phyloP scores from a whole-genome alignment of 2,113 vertebrate species.

The Meleagris gallopavo region DNA sequence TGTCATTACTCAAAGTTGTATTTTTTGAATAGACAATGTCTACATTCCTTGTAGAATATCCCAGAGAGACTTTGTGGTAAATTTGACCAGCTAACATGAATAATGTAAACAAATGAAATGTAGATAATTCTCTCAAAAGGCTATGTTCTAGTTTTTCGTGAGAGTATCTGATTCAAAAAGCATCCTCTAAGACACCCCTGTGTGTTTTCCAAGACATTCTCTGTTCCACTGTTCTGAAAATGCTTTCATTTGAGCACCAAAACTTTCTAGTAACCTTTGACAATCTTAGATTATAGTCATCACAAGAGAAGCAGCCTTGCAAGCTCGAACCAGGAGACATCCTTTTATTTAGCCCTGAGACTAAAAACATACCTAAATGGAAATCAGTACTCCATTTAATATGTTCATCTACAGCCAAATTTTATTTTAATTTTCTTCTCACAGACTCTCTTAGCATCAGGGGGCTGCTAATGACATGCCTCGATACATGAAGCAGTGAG shows the following conservation, averaged over 20 bases:
- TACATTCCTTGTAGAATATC: not conserved
- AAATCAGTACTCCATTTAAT: constrained; percentile 4
- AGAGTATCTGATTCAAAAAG: not conserved
- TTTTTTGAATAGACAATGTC: not conserved
- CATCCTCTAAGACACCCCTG: not conserved
- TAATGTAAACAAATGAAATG: not conserved
- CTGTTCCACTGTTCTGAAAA: not conserved
- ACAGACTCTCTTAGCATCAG: not conserved
- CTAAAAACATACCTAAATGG: not conserved
- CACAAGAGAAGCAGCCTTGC: not conserved
- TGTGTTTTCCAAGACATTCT: not conserved
- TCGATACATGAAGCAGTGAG: not conserved
- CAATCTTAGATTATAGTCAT: not conserved
- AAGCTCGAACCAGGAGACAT: not conserved
- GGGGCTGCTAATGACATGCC: not conserved
- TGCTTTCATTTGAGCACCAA: not conserved
- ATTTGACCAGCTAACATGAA: not conserved
- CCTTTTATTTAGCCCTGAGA: not conserved
- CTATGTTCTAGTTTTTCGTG: not conserved
- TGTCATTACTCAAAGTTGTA: not conserved
- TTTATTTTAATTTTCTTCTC: constrained; percentile 10
- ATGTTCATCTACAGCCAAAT: not conserved
- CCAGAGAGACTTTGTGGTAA: not conserved
- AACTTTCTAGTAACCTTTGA: not conserved
- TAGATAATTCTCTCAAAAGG: not conserved